Conservation (phyloP, 2,113 vertebrate genomes). For the Otis tarda region DNA sequence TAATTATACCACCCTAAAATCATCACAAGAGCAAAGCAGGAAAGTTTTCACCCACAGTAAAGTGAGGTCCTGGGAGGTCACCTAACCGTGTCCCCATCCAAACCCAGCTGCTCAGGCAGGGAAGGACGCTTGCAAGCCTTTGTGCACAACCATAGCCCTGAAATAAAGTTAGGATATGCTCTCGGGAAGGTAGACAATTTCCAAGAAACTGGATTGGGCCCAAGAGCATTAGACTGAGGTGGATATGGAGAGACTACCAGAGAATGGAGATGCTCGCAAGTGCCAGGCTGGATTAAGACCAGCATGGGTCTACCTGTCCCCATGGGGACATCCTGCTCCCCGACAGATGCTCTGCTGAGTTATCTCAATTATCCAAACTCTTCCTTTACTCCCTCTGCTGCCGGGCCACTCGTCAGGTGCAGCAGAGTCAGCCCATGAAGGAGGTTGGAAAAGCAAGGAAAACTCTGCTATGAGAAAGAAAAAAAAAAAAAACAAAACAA, state of each 20-base stretch:
- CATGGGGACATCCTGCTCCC: neutral
- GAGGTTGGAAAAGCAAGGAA: neutral
- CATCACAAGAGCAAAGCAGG: neutral
- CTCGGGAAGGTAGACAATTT: neutral
- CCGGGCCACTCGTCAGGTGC: neutral
- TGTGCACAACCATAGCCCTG: neutral
- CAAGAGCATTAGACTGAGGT: neutral
- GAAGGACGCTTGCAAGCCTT: accelerated
- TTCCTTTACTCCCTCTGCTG: neutral
- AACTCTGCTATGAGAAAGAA: neutral
- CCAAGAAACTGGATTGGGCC: neutral
- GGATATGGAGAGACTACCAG: neutral
- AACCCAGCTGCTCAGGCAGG: accelerated
- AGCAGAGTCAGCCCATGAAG: neutral
- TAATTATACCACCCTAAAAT: neutral
- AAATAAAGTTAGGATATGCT: neutral
- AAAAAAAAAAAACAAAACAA: neutral
- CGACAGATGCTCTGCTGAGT: neutral
- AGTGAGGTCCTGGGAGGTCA: neutral
- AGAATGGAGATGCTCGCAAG: neutral
- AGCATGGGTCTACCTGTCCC: neutral
- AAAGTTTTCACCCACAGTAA: neutral
- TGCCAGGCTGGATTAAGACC: neutral
- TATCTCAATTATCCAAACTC: neutral
- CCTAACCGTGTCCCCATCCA: neutral